phyloP scores from a whole-genome alignment of 2,797 vertebrate species.

The Dromococcyx pavoninus region DNA sequence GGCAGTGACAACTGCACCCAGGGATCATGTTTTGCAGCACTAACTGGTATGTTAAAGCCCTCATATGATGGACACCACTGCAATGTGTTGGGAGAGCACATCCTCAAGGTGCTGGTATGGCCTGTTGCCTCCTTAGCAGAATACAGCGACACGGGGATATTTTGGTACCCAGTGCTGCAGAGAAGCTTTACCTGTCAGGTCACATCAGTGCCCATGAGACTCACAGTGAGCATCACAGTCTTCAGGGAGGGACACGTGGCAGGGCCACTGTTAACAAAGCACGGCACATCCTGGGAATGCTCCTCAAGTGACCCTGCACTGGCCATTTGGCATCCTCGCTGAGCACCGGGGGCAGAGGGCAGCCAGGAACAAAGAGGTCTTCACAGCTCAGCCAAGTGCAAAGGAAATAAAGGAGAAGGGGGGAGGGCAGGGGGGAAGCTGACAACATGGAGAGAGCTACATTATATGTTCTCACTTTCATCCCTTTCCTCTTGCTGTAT shows the following conservation, averaged over 20 bases:
- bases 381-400: background rate
- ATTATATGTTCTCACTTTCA: background rate
- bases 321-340: background rate
- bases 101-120: accelerated
- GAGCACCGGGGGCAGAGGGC: background rate
- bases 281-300: accelerated
- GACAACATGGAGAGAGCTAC: background rate
- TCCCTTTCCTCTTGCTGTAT: background rate
- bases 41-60: background rate
- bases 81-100: background rate
- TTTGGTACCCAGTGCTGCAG: background rate
- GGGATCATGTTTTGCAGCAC: background rate
- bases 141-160: accelerated
- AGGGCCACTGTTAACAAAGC: background rate
- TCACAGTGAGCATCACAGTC: accelerated
- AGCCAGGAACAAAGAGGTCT: background rate
- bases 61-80: accelerated
- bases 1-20: background rate
- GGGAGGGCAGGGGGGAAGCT: background rate
- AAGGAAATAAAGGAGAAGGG: background rate
- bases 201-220: background rate
- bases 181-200: background rate
- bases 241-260: background rate
- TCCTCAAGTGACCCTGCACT: accelerated
- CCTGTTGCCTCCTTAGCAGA: background rate